Base-by-base conservation (phyloP, 1,140 invertebrate species). In the Achatina immaculata region DNA sequence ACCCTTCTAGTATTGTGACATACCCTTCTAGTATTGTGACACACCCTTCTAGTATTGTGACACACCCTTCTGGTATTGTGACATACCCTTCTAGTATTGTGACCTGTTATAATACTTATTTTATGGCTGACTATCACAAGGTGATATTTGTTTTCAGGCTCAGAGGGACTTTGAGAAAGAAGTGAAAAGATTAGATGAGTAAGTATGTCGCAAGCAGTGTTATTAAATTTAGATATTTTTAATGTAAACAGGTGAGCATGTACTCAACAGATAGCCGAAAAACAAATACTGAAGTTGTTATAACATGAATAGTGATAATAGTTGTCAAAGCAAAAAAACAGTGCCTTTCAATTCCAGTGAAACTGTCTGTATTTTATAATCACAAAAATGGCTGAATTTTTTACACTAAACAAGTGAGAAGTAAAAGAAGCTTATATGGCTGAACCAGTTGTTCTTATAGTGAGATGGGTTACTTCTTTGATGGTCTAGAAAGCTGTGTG, bases 81-180 rank as follows among this genome's bases (percentile, higher is more conserved):
- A n/a, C n/a, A n/a, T n/a, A n/a, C n/a, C n/a, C n/a, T n/a, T n/a
- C n/a, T n/a, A n/a, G n/a, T n/a, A n/a, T n/a, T n/a, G n/a, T n/a
- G n/a, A n/a, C n/a, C n/a, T 38, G 62, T 68, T 45, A 11, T 9
- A 68, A 42, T 19, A 24, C 19, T 38, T 71, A 48, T 71, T 9
- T 71, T 31, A 51, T 42, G 43, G 0, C 45, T 68, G n/a, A n/a
- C 45, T 78, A n/a, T 19, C 40, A 36, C 14, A 24, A 36, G 14
- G 14, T 16, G 7, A 31, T 72, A 31, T 72, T 72, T 7, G 16
- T 79, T 83, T 85, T 58, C 81, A 89, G 88, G 84, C 83, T 75
- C 86, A 88, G 78, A 84, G 85, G 80, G 88, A 89, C 75, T 85
- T 88, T 82, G 87, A 86, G 69, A 86, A 85, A 78, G 87, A 88